phyloP scores from a whole-genome alignment of 2,797 vertebrate genomes.

The Onychomys arenicola region DNA sequence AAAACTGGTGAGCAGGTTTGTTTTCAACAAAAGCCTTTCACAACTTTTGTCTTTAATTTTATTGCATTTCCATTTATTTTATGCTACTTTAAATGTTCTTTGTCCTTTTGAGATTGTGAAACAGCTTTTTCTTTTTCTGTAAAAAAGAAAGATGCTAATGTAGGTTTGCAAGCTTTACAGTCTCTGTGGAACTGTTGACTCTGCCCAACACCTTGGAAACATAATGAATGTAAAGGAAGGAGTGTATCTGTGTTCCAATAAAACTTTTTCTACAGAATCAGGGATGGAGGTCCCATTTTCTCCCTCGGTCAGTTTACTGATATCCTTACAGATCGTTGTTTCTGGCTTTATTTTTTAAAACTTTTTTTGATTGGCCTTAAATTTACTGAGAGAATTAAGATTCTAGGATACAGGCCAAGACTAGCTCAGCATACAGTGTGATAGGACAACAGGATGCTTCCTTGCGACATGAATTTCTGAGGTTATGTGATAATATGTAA shows the following conservation, averaged over 20 bases:
- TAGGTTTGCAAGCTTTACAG: background rate
- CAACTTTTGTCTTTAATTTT: background rate
- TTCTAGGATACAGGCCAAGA: background rate
- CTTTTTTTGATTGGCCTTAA: background rate
- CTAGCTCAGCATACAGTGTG: background rate
- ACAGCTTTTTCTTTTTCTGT: background rate
- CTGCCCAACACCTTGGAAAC: background rate
- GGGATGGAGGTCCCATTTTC: background rate
- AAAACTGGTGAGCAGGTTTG: background rate
- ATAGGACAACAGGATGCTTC: background rate
- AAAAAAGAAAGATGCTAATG: background rate
- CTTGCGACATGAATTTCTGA: background rate
- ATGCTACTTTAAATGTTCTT: background rate
- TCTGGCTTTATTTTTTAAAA: background rate
- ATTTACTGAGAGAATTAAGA: background rate
- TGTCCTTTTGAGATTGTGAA: background rate
- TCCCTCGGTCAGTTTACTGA: background rate
- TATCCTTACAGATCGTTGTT: background rate
- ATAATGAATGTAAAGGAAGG: background rate
- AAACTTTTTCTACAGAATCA: background rate
- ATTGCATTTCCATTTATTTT: background rate
- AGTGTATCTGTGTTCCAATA: background rate
- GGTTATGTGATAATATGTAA: background rate
- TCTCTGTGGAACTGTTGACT: background rate
- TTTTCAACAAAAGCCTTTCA: background rate